These are phyloP conservation scores for Pycnomerus fuliginosus DNA, from an alignment of 2,888 invertebrate species.

Conservation along the genomic window DNA sequence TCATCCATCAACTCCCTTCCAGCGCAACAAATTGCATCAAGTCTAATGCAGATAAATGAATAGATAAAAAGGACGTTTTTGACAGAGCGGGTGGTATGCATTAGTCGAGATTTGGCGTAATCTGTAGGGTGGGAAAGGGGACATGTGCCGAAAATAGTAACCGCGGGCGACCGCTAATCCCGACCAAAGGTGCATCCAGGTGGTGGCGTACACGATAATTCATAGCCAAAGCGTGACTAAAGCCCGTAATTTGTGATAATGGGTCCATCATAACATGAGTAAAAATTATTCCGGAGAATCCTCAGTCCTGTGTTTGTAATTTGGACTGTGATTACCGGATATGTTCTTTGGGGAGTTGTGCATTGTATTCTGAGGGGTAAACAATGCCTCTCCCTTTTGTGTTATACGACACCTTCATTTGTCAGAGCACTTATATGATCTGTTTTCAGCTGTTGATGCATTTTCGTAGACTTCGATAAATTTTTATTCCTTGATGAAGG, in stretches of 20 bases:
- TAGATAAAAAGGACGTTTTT: constrained; percentile 29
- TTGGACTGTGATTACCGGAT: neutral
- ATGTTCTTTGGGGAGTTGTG: constrained; percentile 10
- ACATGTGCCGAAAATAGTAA: no score
- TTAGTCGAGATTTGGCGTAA: constrained; percentile 13
- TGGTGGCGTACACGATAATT: constrained; percentile 42
- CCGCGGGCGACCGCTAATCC: constrained; percentile 23
- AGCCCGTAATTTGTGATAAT: constrained; percentile 10
- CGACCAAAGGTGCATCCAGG: constrained; percentile 39
- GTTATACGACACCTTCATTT: constrained; percentile 47
- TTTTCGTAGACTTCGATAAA: no score
- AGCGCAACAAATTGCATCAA: constrained; percentile 37
- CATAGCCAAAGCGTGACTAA: constrained; percentile 27
- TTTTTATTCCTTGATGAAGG: neutral
- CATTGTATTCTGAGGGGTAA: constrained; percentile 42
- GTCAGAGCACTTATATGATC: no score
- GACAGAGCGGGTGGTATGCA: constrained; percentile 15
- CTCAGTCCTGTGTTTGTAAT: no score
- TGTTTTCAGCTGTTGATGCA: no score
- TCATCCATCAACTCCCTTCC: constrained; percentile 23
- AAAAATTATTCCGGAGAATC: no score
- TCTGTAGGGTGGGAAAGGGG: constrained; percentile 8
- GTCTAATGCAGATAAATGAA: constrained; percentile 39
- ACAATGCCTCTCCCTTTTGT: constrained; percentile 40
- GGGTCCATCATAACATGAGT: constrained; percentile 4